Base-by-base conservation (phyloP, 1,140 invertebrate species). In the Nixonia krombeini region DNA sequence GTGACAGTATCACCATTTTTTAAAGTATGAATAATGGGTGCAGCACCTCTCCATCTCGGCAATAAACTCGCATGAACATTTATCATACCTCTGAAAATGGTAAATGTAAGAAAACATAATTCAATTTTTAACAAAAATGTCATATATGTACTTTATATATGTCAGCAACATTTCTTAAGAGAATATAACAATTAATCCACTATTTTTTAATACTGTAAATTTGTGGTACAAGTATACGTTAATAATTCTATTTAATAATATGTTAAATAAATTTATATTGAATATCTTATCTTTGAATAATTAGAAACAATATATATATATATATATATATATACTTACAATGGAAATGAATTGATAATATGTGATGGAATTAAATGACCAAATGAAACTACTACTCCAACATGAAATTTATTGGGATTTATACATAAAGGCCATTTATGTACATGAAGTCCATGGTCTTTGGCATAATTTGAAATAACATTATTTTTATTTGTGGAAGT, bases 41-140 rank as follows among this genome's bases (percentile, higher is more conserved):
- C 91, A 33, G 96, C 94, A 23, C 97, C 97, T 81, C 96, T 86
- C 94, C 95, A 99, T 59, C 92, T 87, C 17, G 97, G 97, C 66
- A 99, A 80, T 23, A 99, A 78, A 84, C 95, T 97, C 7, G 91
- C 93, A 85, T 99, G 97, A 0, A 98, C 90, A 87, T 96, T 96
- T 28, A 96, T 84, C 86, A 96, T 94, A 9, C 96, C 96, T 81
- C 94, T 96, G 73, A 65, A 87, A 87, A 58, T 70, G 72, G 44
- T 64, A 61, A 21, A 70, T 51, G n/a, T n/a, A n/a, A n/a, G n/a
- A n/a, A n/a, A n/a, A n/a, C n/a, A n/a, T n/a, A n/a, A n/a, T n/a
- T n/a, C n/a, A n/a, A n/a, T n/a, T n/a, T n/a, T n/a, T n/a, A n/a
- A n/a, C n/a, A n/a, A n/a, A n/a, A n/a, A n/a, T n/a, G n/a, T n/a